Base-by-base conservation (phyloP, 2,797 vertebrate species). In the Natrix natrix region DNA sequence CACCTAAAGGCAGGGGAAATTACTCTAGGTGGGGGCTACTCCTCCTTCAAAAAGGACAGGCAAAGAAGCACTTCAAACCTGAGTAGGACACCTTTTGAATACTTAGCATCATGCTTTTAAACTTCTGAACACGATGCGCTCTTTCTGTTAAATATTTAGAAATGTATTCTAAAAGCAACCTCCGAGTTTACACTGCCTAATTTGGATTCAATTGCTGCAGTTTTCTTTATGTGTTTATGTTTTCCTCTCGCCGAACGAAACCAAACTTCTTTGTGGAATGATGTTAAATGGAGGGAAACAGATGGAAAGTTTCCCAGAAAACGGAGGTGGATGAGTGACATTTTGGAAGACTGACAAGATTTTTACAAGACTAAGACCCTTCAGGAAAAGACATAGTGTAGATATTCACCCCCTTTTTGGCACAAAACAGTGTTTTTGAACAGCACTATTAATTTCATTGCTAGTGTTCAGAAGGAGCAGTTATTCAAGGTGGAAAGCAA, bases 221-320 rank as follows among this genome's bases (percentile, higher is more conserved):
- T 52, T 86, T 24, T 90, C 54, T 43, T 26, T 17, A 14, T n/a
- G 5, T 48, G n/a, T 91, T 26, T 17, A 87, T 37, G 24, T 61
- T 32, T 37, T 16, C 37, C 69, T 52, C 24, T 54, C n/a, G 6
- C 32, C 1, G 83, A 63, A 87, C 26, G 20, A 87, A 92, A 55
- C 86, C 66, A 87, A 66, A 37, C 22, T 28, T 32, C n/a, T 92
- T 69, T 92, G 60, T 66, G 60, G 60, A 43, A 22, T 8, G 86
- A 92, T 55, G 24, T 55, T 37, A 54, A 37, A 54, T 16, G 26
- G 17, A 66, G 14, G 20, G 60, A 87, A 87, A 66, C 66, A 61
- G 87, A 88, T 26, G 59, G 83, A 91, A 87, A 87, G 48, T 69
- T 66, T 87, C 91, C 91, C 55, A 54, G 86, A 92, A 87, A 24